Conservation (phyloP, 1,140 invertebrate species). For the Colletes gigas region DNA sequence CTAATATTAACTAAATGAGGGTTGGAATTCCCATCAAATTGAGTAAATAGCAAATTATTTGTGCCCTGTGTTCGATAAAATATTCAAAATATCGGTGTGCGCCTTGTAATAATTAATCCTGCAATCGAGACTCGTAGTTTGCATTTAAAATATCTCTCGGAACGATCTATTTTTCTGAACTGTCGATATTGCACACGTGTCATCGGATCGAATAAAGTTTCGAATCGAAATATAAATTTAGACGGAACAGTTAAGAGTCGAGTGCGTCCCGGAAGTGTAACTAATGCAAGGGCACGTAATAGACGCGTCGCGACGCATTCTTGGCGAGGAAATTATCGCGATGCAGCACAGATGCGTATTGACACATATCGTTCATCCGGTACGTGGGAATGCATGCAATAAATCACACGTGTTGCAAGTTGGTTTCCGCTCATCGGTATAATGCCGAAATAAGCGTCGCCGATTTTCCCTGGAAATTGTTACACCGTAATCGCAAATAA, state of each 20-base stretch:
- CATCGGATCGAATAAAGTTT: no score
- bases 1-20: no score
- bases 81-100: no score
- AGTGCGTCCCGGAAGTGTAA: background rate
- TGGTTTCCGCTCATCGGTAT: background rate
- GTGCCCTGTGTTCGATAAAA: no score
- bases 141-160: no score
- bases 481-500: background rate
- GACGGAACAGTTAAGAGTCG: background rate
- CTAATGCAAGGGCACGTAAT: background rate
- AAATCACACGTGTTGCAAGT: slow-evolving; percentile 6
- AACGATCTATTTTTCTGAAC: no score
- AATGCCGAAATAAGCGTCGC: background rate
- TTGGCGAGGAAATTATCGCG: slow-evolving; percentile 7
- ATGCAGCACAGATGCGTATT: background rate
- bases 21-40: no score
- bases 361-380: slow-evolving; percentile 2
- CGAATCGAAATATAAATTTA: no score
- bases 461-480: background rate
- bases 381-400: slow-evolving; percentile 14
- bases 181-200: no score
- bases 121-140: no score
- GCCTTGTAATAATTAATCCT: no score
- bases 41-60: no score
- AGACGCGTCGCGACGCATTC: background rate